These are phyloP conservation scores for Arnoldichthys spilopterus DNA, from an alignment of 2,797 vertebrate species.

Conservation along the genomic window DNA sequence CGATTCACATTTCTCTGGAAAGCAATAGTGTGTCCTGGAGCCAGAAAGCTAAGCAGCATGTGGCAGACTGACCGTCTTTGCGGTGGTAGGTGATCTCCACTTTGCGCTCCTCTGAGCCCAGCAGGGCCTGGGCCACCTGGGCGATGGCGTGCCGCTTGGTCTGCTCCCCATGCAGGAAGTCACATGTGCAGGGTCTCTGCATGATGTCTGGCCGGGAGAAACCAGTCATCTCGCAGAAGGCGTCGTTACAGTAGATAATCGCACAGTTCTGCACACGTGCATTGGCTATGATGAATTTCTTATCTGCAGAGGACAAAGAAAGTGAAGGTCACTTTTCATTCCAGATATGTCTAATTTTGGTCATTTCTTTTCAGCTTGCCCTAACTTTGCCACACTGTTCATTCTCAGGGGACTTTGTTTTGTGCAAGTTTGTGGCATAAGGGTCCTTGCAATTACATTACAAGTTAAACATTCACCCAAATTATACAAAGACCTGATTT, in stretches of 20 bases:
- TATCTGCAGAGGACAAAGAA: conserved; percentile 80
- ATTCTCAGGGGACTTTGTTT: neutral
- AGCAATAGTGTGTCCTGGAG: neutral
- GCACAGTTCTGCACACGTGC: conserved; percentile 97
- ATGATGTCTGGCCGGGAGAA: conserved; percentile 98
- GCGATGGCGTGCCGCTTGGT: conserved; percentile 89
- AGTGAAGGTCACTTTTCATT: neutral
- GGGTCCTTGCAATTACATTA: neutral
- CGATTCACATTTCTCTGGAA: conserved; percentile 2
- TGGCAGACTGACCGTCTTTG: conserved; percentile 90
- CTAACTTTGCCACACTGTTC: neutral
- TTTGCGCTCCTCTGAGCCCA: conserved; percentile 95
- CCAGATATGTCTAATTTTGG: neutral
- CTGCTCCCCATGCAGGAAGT: conserved; percentile 94
- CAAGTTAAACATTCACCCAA: conserved; percentile 4
- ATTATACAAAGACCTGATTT: neutral
- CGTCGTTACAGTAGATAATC: conserved; percentile 99
- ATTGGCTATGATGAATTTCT: conserved; percentile 99
- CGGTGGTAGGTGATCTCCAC: conserved; percentile 97
- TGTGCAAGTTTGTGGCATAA: neutral
- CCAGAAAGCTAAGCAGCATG: neutral
- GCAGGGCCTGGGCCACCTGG: conserved; percentile 90
- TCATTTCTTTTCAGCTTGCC: neutral
- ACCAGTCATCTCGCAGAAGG: conserved; percentile 98
- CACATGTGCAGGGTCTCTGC: conserved; percentile 97